Evolutionary conservation across 1,140 invertebrate species (phyloP).

Genomic region (Campoletis sonorensis): DNA sequence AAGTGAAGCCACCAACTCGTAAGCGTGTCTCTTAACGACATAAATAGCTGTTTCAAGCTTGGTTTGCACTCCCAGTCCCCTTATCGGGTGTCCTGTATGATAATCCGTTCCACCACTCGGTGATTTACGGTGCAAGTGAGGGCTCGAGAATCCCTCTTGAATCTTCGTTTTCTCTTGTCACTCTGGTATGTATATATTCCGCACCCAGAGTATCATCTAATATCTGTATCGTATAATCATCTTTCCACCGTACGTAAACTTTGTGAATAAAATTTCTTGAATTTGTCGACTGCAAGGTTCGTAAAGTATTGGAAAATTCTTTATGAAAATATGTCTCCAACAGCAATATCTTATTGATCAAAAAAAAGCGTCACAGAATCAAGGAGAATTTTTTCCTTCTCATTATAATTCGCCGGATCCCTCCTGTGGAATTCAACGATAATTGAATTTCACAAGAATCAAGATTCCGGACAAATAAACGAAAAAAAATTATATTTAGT

Average conservation of each 20-base stretch:
- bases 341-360: background rate
- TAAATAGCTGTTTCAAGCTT: constrained; percentile 36
- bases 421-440: background rate
- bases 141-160: constrained; percentile 29
- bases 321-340: background rate
- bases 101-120: constrained; percentile 37
- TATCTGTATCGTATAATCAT: background rate
- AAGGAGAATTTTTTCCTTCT: background rate
- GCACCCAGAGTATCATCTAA: background rate
- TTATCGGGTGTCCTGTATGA: constrained; percentile 46
- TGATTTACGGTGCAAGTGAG: constrained; percentile 41
- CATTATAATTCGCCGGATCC: background rate
- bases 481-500: no score
- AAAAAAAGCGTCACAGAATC: background rate
- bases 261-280: background rate
- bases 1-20: background rate
- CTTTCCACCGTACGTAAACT: background rate
- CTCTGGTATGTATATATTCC: no score
- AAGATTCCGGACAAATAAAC: background rate
- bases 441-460: background rate
- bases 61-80: constrained; percentile 38
- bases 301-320: background rate
- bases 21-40: constrained; percentile 27
- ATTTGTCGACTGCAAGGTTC: background rate
- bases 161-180: constrained; percentile 15